Evolutionary conservation across 2,797 vertebrate genomes (phyloP), one percentile per base, ranked within the genome.

Genomic region (Hydrophis major): DNA sequence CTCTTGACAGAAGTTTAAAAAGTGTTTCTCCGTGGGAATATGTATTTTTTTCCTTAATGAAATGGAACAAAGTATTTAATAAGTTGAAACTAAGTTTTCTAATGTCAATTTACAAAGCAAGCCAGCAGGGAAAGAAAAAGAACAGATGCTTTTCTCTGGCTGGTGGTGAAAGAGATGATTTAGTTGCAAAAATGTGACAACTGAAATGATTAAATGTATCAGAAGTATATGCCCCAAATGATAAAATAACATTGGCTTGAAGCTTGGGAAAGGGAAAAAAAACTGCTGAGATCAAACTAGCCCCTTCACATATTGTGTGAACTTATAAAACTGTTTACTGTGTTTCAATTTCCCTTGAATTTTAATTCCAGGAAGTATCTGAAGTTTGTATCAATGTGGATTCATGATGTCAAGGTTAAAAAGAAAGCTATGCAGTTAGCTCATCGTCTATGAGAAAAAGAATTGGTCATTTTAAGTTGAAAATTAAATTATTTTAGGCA

Each of bases 341-440:
- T 94, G 63, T 94, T 96, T 95, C 90, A 92, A 92, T 91, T 69
- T 47, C 53, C 90, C 94, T 88, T 47, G 91, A 87, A 88, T 32
- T 32, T 20, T 4, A 92, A 74, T 60, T 94, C 88, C 55, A 95
- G 93, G 91, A 94, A 95, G 83, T 74, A 57, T 53, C 0, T 0
- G 87, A 83, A 59, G 59, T 93, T 92, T 86, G 42, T 95, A 93
- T 66, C 59, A 2, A 0, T 90, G 11, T 94, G 94, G 94, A 93
- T 89, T 69, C 90, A 88, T 47, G 25, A 92, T 87, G 25, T 6
- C 91, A 92, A 89, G 94, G 91, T 87, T 50, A 93, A 92, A 93
- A 92, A 55, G 56, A 27, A 2, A 25, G 56, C 90, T 56, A 92
- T 91, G 93, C 28, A 6, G 42, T 89, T 66, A 91, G 56, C n/a